Percentiles rank a stretch among this genome's conserved stretches.
Conservation (phyloP, 2,888 invertebrate genomes). For the Tetropium fuscum region DNA sequence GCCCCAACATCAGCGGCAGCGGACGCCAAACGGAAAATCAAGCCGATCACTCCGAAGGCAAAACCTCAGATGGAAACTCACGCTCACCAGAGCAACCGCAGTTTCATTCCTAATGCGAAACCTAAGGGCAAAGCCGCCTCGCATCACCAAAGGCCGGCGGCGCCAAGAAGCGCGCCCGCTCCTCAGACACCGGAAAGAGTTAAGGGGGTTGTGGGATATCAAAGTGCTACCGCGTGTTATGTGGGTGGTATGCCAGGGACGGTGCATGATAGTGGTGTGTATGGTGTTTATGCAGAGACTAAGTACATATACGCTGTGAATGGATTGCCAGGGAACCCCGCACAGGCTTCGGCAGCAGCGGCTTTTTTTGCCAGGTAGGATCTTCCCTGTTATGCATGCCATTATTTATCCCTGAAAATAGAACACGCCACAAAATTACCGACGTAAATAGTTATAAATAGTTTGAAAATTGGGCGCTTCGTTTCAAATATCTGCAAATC, state of each 20-base stretch:
- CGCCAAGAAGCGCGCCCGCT: constrained; percentile 8
- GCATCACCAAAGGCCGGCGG: constrained; percentile 4
- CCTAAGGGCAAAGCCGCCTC: background rate
- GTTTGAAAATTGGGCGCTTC: no score
- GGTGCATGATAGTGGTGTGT: constrained; percentile 53
- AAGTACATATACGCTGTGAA: constrained; percentile 70
- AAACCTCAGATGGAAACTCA: constrained; percentile 26
- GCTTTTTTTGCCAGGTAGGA: constrained; percentile 73
- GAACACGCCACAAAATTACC: no score
- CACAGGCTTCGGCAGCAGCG: constrained; percentile 71
- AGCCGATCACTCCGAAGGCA: constrained; percentile 31
- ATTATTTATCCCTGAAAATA: no score
- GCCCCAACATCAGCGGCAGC: constrained; percentile 55
- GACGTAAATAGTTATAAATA: no score
- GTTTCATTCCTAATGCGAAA: constrained; percentile 10
- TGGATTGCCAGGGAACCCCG: constrained; percentile 67
- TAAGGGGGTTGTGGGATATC: constrained; percentile 55
- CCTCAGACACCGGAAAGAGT: constrained; percentile 29
- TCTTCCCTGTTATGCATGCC: no score
- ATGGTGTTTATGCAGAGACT: constrained; percentile 66
- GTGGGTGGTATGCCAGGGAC: constrained; percentile 47
- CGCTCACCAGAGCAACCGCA: constrained; percentile 13
- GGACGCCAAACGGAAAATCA: constrained; percentile 50
- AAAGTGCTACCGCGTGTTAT: constrained; percentile 51
- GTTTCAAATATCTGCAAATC: no score